phyloP scores from a whole-genome alignment of 2,797 vertebrate genomes.

The Hippopotamyrus pictus region DNA sequence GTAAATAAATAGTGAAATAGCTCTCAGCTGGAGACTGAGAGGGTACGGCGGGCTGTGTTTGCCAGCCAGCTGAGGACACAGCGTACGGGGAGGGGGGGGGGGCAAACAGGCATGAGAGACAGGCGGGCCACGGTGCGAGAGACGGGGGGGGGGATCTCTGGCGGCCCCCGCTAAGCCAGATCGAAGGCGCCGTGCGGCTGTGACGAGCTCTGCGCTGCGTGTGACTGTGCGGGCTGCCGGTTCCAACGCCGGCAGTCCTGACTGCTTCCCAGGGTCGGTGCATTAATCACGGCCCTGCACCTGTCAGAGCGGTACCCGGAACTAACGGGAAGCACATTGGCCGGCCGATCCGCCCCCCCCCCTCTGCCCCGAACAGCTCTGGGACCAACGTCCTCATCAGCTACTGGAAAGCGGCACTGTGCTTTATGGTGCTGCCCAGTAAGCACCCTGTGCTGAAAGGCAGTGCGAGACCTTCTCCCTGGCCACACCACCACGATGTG shows the following conservation, averaged over 20 bases:
- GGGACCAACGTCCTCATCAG: neutral
- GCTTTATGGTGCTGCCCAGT: conserved; percentile 5
- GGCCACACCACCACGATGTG: neutral
- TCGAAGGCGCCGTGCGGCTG: neutral
- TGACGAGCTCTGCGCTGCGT: neutral
- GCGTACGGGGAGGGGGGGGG: conserved; percentile 35
- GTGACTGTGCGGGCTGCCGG: neutral
- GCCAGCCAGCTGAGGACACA: conserved; percentile 87
- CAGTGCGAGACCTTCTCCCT: neutral
- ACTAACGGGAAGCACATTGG: conserved; percentile 70
- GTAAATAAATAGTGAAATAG: conserved; percentile 99
- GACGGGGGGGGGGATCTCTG: neutral
- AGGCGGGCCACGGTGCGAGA: neutral
- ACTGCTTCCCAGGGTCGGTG: conserved; percentile 36
- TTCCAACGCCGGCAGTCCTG: neutral
- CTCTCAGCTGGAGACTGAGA: conserved; percentile 87
- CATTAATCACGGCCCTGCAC: conserved; percentile 65
- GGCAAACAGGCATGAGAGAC: conserved; percentile 15
- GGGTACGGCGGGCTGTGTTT: conserved; percentile 59
- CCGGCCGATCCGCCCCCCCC: conserved; percentile 37
- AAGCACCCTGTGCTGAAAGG: neutral
- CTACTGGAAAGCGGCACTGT: neutral
- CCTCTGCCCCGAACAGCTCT: neutral
- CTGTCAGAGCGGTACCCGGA: conserved; percentile 75
- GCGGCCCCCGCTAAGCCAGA: neutral